phyloP scores from a whole-genome alignment of 2,113 vertebrate genomes.

The Columba livia region DNA sequence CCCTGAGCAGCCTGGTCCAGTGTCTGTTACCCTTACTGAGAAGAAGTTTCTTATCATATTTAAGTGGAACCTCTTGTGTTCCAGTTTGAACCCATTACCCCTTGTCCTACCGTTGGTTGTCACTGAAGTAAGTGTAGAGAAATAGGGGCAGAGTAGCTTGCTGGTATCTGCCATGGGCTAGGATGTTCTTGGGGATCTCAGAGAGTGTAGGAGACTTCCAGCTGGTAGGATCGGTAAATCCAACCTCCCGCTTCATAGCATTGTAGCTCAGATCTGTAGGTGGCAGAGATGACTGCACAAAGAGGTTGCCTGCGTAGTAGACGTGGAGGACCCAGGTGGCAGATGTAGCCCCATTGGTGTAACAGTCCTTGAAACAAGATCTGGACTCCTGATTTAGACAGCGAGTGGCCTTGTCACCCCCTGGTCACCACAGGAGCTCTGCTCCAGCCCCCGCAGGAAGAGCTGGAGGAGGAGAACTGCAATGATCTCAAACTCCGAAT shows the following conservation, averaged over 20 bases:
- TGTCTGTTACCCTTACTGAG: too few species aligned
- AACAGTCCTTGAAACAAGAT: neutral
- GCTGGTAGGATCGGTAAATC: neutral
- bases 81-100: too few species aligned
- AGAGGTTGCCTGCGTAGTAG: neutral
- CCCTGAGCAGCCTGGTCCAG: too few species aligned
- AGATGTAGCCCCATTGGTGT: fast-evolving
- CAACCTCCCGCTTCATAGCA: neutral
- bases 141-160: neutral
- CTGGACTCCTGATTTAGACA: neutral
- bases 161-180: neutral
- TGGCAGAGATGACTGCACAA: neutral
- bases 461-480: neutral
- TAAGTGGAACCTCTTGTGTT: too few species aligned
- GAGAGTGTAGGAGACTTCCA: neutral
- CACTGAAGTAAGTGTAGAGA: neutral
- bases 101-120: too few species aligned
- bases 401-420: neutral
- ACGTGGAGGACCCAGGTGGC: neutral
- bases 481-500: neutral
- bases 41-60: too few species aligned
- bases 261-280: neutral
- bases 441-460: neutral
- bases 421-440: neutral
- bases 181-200: neutral